Base-by-base conservation (phyloP, 2,113 vertebrate species). In the Puffinus mauretanicus region DNA sequence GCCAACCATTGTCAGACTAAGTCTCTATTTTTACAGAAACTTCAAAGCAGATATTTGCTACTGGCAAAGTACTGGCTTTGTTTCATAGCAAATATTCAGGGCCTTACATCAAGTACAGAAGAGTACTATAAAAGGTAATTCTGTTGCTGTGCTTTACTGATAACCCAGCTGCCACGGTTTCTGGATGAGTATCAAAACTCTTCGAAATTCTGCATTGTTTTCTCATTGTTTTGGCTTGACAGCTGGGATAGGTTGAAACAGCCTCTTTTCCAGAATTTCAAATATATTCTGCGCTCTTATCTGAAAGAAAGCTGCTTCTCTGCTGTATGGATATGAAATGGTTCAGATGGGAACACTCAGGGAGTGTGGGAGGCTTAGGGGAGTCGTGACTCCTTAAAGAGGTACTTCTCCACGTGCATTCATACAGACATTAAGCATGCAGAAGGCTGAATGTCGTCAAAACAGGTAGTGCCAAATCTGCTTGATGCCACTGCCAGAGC, bases 161-260 rank as follows among this genome's bases (percentile, higher is more conserved):
- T 97, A 97, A 95, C 82, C 76, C 72, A 82, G 76, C 42, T 88
- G 79, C 92, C 25, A 7, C 29, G 52, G 67, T 40, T 97, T 86
- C 91, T 97, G 94, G 94, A 96, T 47, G 52, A 82, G 30, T n/a
- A 82, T 65, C 95, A 96, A 94, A 94, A 87, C 57, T 64, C 82
- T 67, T 51, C 1, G 8, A 82, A 93, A 95, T 90, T 66, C 67
- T 71, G 22, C 69, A 88, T 72, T 93, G 64, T 92, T 86, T 64
- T 54, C 30, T 69, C 40, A 51, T 85, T 93, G 52, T 86, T 85
- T 82, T 55, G 54, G 44, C 81, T 95, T 93, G 86, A 93, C 69
- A 90, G 67, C 76, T 65, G 75, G n/a, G 38, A 54, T 46, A 64
- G 52, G 66, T 22, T 88, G 88, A 90, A 90, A 71, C 10, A 83